phyloP scores from a whole-genome alignment of 1,140 invertebrate genomes.

The Choristoneura fumiferana region DNA sequence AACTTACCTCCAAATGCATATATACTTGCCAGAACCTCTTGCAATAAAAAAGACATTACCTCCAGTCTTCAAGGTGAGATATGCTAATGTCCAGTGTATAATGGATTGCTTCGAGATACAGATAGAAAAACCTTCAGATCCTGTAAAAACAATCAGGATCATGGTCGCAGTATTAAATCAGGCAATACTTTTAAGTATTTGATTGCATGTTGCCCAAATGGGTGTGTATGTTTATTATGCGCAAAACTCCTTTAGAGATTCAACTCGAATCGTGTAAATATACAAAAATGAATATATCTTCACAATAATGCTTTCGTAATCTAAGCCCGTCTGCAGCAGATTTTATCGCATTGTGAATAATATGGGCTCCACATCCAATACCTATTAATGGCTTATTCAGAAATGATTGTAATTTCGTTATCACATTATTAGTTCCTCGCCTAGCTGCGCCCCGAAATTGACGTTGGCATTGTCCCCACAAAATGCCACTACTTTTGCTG shows the following conservation, averaged over 20 bases:
- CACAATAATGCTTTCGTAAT: conserved; percentile 43
- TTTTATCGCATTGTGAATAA: conserved; percentile 53
- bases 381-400: conserved; percentile 12
- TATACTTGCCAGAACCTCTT: no score
- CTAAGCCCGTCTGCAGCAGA: conserved; percentile 43
- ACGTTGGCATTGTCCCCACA: conserved; percentile 29
- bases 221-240: no score
- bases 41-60: no score
- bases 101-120: no score
- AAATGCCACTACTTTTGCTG: conserved; percentile 36
- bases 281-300: conserved; percentile 35
- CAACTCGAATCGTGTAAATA: conserved; percentile 23
- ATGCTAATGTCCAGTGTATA: no score
- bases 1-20: no score
- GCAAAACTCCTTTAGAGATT: conserved; percentile 31
- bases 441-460: conserved; percentile 22
- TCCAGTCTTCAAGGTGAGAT: no score
- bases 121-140: no score
- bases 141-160: no score
- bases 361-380: conserved; percentile 44
- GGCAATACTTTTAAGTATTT: no score
- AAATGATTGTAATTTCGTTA: conserved; percentile 20
- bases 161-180: no score
- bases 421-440: conserved; percentile 18
- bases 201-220: no score